phyloP scores from a whole-genome alignment of 2,888 invertebrate genomes.

The Trichogramma dendrolimi region DNA sequence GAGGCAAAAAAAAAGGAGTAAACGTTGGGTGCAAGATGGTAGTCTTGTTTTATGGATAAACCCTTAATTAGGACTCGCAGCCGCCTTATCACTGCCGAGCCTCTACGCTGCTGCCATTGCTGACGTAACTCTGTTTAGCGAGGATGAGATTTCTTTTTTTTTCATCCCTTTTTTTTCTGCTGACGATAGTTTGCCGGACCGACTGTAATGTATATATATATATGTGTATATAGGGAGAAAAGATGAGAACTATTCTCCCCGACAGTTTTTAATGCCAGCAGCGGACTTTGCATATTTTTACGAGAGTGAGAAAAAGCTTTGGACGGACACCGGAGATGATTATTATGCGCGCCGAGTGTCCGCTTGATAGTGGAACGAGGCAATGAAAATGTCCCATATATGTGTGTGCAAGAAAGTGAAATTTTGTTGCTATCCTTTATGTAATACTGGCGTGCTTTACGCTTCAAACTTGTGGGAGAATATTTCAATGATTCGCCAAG shows the following conservation, averaged over 20 bases:
- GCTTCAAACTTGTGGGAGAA: too few relatives aligned
- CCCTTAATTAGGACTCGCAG: constrained; percentile 26
- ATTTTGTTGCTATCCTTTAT: too few relatives aligned
- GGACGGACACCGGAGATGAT: constrained; percentile 1
- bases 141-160: not conserved
- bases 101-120: not conserved
- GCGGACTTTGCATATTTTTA: constrained; percentile 16
- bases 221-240: too few relatives aligned
- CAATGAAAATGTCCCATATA: too few relatives aligned
- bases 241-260: constrained; percentile 8
- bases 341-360: constrained; percentile 5
- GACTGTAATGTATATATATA: not conserved
- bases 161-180: constrained; percentile 1
- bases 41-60: constrained; percentile 20
- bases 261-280: not conserved
- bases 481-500: too few relatives aligned
- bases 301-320: not conserved
- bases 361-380: too few relatives aligned
- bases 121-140: constrained; percentile 16
- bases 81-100: constrained; percentile 17
- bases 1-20: not conserved
- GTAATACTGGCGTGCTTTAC: too few relatives aligned
- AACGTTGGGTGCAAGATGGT: not conserved
- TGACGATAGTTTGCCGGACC: not conserved
- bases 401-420: too few relatives aligned